These are phyloP conservation scores for Telenomus remus DNA, from an alignment of 1,140 invertebrate genomes.

Conservation along the genomic window DNA sequence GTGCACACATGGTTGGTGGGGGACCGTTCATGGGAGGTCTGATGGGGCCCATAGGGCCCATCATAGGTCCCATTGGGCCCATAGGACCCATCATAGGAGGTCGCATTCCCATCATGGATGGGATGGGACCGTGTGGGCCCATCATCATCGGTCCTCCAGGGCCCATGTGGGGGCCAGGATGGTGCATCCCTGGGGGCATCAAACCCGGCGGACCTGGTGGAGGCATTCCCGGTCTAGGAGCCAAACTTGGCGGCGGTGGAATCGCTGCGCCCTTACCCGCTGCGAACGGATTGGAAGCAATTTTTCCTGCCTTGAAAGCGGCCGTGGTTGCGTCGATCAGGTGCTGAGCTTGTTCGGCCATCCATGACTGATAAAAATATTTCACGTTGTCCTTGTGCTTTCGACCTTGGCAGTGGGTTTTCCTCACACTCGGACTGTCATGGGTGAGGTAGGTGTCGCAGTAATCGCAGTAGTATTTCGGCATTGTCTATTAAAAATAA, in stretches of 20 bases:
- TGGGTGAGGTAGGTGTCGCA: conserved; percentile 99
- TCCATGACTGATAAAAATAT: conserved; percentile 99
- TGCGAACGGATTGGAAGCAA: conserved; percentile 92
- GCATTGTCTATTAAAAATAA: conserved; percentile 77
- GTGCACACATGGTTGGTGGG: conserved; percentile 63
- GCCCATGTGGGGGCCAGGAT: conserved; percentile 76
- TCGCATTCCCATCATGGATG: conserved; percentile 86
- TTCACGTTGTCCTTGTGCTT: conserved; percentile 99
- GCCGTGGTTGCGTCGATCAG: conserved; percentile 99
- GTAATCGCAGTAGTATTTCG: conserved; percentile 99
- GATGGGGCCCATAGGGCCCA: conserved; percentile 81
- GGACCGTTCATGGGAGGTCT: conserved; percentile 80
- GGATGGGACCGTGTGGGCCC: conserved; percentile 75
- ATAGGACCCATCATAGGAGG: conserved; percentile 85
- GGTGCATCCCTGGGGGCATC: conserved; percentile 79
- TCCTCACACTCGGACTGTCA: conserved; percentile 98
- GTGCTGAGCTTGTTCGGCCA: conserved; percentile 99
- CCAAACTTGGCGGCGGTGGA: conserved; percentile 81
- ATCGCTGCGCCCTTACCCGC: conserved; percentile 82
- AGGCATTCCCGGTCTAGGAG: conserved; percentile 76
- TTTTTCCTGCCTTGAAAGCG: conserved; percentile 96
- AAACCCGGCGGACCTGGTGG: conserved; percentile 81
- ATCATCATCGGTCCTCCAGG: conserved; percentile 83
- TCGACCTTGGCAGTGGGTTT: conserved; percentile 98
- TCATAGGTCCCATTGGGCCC: conserved; percentile 84